Evolutionary conservation across 1,140 invertebrate species (phyloP), one percentile per base, ranked within the genome.

Genomic region (Atta colombica): DNA sequence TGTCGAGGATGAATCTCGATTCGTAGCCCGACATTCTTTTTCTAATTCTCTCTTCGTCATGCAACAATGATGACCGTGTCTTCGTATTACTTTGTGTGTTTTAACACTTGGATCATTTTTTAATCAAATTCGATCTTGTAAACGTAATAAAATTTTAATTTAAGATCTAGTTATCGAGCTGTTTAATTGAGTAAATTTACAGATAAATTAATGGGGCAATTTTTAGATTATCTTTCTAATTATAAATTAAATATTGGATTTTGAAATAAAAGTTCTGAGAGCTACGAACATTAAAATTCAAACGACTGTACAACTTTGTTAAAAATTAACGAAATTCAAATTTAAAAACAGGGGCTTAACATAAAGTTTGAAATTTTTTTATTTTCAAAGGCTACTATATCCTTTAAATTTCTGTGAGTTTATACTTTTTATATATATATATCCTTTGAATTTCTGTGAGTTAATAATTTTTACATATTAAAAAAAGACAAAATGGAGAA

Each of bases 1-100:
- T 49, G 28, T 61, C 18, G 60, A 31, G 80, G 21, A 49, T 84
- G 28, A 75, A 84, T 84, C 55, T 84, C n/a, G 55, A 63, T 35
- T 49, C 14, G 55, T 25, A 16, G 28, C 18, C 6, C 3, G n/a
- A 21, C 55, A 61, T 63, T 61, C 21, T 45, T 80, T 25, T 65
- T 65, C 31, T 77, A 31, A 49, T n/a, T 69, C 63, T 39, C 51
- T 55, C n/a, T 28, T 61, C 39, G 2, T 74, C 25, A n/a, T 1
- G 35, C 18, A 53, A 60, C n/a, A 74, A 82, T 82, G 51, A 74
- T 49, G n/a, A 61, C 55, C 16, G 14, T 49, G 14, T 60, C 25
- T 82, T n/a, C 4, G 39, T 45, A 45, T 45, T 63, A 18, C 49
- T 75, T 45, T 31, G 35, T 49, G 31, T 10, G 12, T n/a, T 71